These are phyloP conservation scores for Apus apus DNA, from an alignment of 2,113 vertebrate species.

Conservation along the genomic window DNA sequence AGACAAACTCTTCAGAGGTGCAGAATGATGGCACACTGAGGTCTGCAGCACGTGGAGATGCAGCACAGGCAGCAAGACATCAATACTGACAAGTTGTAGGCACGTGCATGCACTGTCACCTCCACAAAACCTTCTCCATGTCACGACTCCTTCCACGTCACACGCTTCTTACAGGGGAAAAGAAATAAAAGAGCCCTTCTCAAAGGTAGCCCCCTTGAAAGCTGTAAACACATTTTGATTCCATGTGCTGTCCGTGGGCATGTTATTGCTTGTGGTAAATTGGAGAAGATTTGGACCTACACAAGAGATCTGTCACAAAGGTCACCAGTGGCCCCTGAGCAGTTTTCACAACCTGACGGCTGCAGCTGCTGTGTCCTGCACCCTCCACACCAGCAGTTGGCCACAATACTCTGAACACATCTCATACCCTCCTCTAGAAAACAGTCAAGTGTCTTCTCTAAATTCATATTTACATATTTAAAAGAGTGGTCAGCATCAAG, in stretches of 20 bases:
- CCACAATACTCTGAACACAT: background rate
- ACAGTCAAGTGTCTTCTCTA: background rate
- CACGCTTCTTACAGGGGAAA: background rate
- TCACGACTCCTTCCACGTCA: background rate
- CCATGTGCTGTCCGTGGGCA: background rate
- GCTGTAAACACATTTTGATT: background rate
- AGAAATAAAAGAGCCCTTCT: slow-evolving; percentile 11
- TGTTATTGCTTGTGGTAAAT: slow-evolving; percentile 48
- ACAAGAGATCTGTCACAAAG: background rate
- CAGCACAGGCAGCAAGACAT: background rate
- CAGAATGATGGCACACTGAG: rapidly evolving
- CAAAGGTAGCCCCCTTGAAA: background rate
- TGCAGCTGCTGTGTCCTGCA: background rate
- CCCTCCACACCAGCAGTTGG: background rate
- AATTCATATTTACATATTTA: background rate
- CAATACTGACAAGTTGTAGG: background rate
- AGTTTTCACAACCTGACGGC: background rate
- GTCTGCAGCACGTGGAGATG: background rate
- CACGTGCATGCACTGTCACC: rapidly evolving
- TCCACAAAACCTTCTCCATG: background rate
- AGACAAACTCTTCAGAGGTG: background rate
- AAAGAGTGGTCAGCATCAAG: background rate
- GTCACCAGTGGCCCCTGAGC: background rate
- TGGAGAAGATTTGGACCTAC: background rate
- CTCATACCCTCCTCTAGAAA: rapidly evolving